Evolutionary conservation across 2,888 invertebrate genomes (phyloP).

Genomic region (Gandaritis pyraliata): DNA sequence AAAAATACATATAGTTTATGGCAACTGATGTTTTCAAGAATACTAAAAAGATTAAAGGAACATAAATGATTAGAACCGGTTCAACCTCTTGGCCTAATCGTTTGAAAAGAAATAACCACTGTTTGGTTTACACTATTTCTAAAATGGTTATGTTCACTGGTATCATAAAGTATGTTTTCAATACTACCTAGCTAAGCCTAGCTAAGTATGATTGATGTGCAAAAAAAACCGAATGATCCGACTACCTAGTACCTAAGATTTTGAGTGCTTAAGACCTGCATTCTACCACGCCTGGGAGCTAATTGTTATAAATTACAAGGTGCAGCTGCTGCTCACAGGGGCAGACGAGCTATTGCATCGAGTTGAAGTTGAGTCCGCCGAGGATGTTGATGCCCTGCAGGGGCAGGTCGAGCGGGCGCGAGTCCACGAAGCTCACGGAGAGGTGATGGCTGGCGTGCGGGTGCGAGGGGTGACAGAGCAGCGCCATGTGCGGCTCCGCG

Average conservation of each 20-base stretch:
- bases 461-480: constrained; percentile 83
- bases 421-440: constrained; percentile 88
- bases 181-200: background rate
- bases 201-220: background rate
- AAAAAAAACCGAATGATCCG: background rate
- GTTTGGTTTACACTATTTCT: background rate
- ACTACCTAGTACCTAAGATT: background rate
- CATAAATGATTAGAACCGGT: background rate
- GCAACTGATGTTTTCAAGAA: constrained; percentile 6
- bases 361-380: constrained; percentile 88
- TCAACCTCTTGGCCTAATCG: background rate
- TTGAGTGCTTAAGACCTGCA: background rate
- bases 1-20: constrained; percentile 50
- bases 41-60: background rate
- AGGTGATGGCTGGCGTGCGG: constrained; percentile 75
- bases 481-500: constrained; percentile 75
- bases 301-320: background rate
- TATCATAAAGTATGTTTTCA: constrained; percentile 1
- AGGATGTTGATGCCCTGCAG: constrained; percentile 88
- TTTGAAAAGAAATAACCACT: background rate
- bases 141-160: constrained; percentile 3
- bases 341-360: constrained; percentile 85
- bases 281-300: background rate
- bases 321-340: background rate
- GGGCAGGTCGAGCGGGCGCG: constrained; percentile 88